phyloP scores from a whole-genome alignment of 2,797 vertebrate species.

The Hoplostethus atlanticus region DNA sequence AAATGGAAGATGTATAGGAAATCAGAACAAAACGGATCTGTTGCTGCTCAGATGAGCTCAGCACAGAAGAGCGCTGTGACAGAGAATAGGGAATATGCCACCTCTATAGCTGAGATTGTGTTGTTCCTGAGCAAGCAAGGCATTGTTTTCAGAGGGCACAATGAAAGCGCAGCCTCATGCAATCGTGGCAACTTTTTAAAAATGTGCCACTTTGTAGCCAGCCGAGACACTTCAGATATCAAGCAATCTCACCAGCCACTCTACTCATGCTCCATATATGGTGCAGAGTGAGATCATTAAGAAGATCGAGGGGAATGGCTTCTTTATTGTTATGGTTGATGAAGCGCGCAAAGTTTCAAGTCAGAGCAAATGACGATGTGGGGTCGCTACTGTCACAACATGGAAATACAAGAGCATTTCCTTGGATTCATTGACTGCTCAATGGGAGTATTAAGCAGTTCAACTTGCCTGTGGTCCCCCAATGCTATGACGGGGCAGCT shows the following conservation, averaged over 20 bases:
- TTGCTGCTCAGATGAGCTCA: neutral
- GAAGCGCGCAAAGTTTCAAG: conserved; percentile 18
- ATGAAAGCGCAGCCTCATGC: no score
- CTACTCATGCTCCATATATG: neutral
- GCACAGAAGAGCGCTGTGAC: neutral
- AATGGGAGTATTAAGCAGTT: neutral
- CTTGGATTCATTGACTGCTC: conserved; percentile 16
- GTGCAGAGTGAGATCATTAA: neutral
- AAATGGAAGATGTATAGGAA: neutral
- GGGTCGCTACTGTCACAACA: neutral
- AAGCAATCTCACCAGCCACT: no score
- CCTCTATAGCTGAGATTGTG: neutral
- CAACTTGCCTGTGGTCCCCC: neutral
- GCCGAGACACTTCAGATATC: no score
- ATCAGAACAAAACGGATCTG: neutral
- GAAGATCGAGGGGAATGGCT: neutral
- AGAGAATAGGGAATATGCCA: neutral
- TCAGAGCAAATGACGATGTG: conserved; percentile 10
- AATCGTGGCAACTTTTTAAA: no score
- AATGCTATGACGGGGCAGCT: neutral
- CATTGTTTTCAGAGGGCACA: neutral
- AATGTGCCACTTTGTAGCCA: no score
- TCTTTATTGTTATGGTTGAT: conserved; percentile 10
- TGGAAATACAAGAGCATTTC: conserved; percentile 17
- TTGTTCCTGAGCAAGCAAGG: neutral